Percentiles rank a stretch among this genome's conserved stretches.
Conservation (phyloP, 1,140 invertebrate species). For the Eciton burchellii region DNA sequence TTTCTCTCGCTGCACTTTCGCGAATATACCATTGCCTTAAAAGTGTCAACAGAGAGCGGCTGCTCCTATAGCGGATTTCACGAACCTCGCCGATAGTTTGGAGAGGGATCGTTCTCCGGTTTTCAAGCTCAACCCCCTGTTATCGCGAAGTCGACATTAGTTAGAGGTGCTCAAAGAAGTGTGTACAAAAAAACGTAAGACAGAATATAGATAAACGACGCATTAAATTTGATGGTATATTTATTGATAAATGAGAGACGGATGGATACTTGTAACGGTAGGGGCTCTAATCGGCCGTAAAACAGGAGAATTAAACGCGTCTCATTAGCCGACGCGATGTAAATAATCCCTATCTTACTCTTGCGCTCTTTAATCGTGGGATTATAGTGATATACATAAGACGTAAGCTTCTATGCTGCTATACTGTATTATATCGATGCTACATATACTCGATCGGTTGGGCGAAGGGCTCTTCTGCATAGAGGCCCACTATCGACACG, state of each 20-base stretch:
- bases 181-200: slow-evolving; percentile 73
- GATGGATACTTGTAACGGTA: slow-evolving; percentile 61
- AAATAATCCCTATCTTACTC: slow-evolving; percentile 59
- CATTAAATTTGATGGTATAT: slow-evolving; percentile 77
- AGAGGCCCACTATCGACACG: neutral
- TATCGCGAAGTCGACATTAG: slow-evolving; percentile 75
- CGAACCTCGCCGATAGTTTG: slow-evolving; percentile 44
- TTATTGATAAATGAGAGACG: slow-evolving; percentile 68
- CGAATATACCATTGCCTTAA: slow-evolving; percentile 58
- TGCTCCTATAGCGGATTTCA: slow-evolving; percentile 55
- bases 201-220: slow-evolving; percentile 69
- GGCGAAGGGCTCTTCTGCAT: slow-evolving; percentile 2
- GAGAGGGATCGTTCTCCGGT: slow-evolving; percentile 18
- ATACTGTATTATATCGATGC: slow-evolving; percentile 25
- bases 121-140: slow-evolving; percentile 70
- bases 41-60: slow-evolving; percentile 42
- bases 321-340: slow-evolving; percentile 41
- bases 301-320: slow-evolving; percentile 36
- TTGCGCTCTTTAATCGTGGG: slow-evolving; percentile 40
- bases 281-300: slow-evolving; percentile 9
- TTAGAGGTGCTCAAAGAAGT: slow-evolving; percentile 80
- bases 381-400: slow-evolving; percentile 31
- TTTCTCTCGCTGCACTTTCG: slow-evolving; percentile 8
- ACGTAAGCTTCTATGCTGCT: slow-evolving; percentile 30
- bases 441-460: slow-evolving; percentile 20